Percentiles rank a stretch among this genome's conserved stretches.
Evolutionary conservation across 1,140 invertebrate species (phyloP).

Genomic region (Pseudomyrmex dendroicus): DNA sequence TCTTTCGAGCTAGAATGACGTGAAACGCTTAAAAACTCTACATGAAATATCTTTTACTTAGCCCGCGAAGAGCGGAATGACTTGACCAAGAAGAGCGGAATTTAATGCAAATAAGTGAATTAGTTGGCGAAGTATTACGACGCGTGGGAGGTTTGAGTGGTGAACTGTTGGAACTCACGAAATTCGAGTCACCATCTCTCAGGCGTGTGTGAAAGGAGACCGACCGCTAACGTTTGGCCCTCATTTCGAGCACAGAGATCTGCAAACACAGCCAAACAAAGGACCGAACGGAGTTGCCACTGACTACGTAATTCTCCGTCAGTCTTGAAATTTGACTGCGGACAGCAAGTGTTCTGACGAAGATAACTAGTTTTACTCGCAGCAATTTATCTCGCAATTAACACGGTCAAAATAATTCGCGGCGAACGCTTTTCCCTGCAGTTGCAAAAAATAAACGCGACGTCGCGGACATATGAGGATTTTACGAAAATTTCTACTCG

Average conservation of each 20-base stretch:
- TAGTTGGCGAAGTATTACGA: not conserved
- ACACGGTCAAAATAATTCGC: slow-evolving; percentile 6
- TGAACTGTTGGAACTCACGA: not conserved
- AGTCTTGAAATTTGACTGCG: not conserved
- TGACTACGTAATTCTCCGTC: slow-evolving; percentile 24
- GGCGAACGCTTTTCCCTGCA: not conserved
- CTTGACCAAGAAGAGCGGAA: not conserved
- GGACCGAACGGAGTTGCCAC: not conserved
- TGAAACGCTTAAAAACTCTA: not conserved
- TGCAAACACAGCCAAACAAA: slow-evolving; percentile 36
- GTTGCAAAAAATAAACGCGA: slow-evolving; percentile 17
- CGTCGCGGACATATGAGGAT: not conserved
- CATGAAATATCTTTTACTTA: not conserved
- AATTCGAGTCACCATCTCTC: slow-evolving; percentile 24
- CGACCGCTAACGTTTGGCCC: slow-evolving; percentile 12
- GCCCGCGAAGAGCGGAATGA: too few relatives aligned
- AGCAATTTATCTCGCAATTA: slow-evolving; percentile 39
- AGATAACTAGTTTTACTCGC: not conserved
- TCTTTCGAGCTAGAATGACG: not conserved
- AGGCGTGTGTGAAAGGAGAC: slow-evolving; percentile 15
- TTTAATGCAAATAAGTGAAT: slow-evolving; percentile 41
- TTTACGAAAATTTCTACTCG: too few relatives aligned
- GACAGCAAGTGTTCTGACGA: not conserved
- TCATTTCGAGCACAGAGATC: not conserved
- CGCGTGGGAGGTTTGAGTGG: not conserved